Base-by-base conservation (phyloP, 1,140 invertebrate genomes). In the Eumeta japonica region DNA sequence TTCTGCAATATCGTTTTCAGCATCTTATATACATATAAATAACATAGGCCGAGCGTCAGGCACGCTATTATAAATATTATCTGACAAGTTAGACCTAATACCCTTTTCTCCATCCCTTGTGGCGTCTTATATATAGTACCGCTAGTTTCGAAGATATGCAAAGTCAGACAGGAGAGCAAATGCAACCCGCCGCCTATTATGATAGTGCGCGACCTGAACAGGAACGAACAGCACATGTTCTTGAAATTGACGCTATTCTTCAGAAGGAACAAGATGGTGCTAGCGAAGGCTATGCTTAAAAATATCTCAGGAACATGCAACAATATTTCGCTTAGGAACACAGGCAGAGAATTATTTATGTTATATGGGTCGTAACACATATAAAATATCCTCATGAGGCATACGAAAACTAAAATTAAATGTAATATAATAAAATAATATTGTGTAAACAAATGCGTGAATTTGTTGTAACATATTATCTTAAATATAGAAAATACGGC, bases 321-420 rank as follows among this genome's bases (percentile, higher is more conserved):
- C 2, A 94, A 60, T n/a, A 94, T 82, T 41, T 87, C 84, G 16
- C 89, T 87, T 9, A 92, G 62, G 20, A 88, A 84, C n/a, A 84
- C 79, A 18, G 87, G 87, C 48, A 92, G 81, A 0, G 85, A 87
- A 27, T 81, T 79, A 39, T 85, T 83, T 4, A 88, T 82, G 53
- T 94, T 94, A 55, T 95, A 94, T 0, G 90, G 87, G 73, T 94
- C 92, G 51, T 92, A 89, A 46, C 92, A 88, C 33, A 95, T 79
- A 56, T 91, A 92, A 49, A 91, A 86, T 48, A 90, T 89, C 30
- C 92, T 77, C 44, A 90, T 73, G 3, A 86, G 79, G 48, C 91
- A 92, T 7, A 92, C 84, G 10, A 86, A 75, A 2, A 91, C 86
- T 9, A 94, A 61, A 24, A 93, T 80, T 1, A 89, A 65, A 63